Evolutionary conservation across 35 echinoderm and acorn worm species (phyloP), one percentile per base, ranked within the genome.

Genomic region (Diadema setosum): DNA sequence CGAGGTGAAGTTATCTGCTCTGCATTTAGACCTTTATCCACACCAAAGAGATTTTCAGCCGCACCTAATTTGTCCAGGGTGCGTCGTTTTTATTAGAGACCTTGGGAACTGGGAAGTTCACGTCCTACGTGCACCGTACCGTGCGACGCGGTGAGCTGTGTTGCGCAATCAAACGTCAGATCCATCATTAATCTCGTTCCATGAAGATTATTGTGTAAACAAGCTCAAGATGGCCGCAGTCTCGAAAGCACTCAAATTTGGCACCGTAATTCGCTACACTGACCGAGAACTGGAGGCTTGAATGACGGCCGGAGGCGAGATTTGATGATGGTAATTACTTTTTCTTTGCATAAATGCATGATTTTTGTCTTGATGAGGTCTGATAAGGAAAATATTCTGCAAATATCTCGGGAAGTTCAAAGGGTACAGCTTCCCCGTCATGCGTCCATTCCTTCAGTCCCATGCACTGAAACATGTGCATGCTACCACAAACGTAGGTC

Each of bases 241-340:
- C 5, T n/a, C 29, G 21, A 78, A 44, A 24, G 73, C 40, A 42
- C 36, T 78, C 44, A 41, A 41, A 8, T 78, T 78, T 44, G 40
- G 40, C 27, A 78, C 35, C 4, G 73, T 78, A 42, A 44, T 78
- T 78, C 73, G 73, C 40, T 78, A 78, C 44, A 42, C 73, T 15
- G 73, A 78, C 73, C 73, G 73, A 41, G 73, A 78, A 42, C 73
- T 78, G 37, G 73, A 44, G 36, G 73, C 40, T 17, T 78, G 73
- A 78, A 78, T 11, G 73, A 9, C 73, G 3, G 11, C 9, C 11
- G 25, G 44, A 21, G 73, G 34, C 73, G 4, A 44, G 15, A 1
- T 39, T 12, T n/a, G 5, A 78, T n/a, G n/a, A 78, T 78, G 73
- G 73, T 78, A 78, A 78, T 17, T 1, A 42, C 0, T 11, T 39